Evolutionary conservation across 2,888 invertebrate genomes (phyloP).

Genomic region (Pycnomerus fuliginosus): DNA sequence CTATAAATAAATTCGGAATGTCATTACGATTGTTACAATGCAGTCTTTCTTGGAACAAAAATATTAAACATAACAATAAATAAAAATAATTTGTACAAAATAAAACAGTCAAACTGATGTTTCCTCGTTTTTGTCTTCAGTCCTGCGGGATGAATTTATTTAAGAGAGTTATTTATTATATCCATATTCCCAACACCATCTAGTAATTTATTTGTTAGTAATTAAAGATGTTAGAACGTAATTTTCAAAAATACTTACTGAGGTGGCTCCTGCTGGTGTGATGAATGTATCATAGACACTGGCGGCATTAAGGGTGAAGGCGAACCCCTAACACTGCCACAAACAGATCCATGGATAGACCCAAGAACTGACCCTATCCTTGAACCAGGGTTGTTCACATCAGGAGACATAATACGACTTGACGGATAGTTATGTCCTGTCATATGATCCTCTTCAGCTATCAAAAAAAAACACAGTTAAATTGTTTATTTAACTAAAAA

Average conservation of each 20-base stretch:
- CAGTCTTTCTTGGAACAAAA: constrained; percentile 3
- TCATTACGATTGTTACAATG: constrained; percentile 24
- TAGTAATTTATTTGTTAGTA: constrained; percentile 29
- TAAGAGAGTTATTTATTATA: constrained; percentile 43
- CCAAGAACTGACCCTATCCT: constrained; percentile 49
- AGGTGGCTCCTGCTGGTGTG: constrained; percentile 44
- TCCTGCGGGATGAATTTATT: constrained; percentile 33
- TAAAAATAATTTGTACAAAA: constrained; percentile 32
- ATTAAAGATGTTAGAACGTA: constrained; percentile 5
- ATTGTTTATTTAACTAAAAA: neutral
- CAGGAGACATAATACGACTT: constrained; percentile 51
- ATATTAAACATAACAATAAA: constrained; percentile 22
- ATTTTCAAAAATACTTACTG: constrained; percentile 42
- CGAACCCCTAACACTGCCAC: constrained; percentile 49
- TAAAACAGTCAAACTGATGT: constrained; percentile 43
- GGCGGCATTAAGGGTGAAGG: constrained; percentile 51
- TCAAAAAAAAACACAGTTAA: constrained; percentile 39
- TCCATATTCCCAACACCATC: constrained; percentile 54
- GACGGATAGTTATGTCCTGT: constrained; percentile 40
- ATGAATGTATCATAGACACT: constrained; percentile 47
- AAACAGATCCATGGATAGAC: constrained; percentile 48
- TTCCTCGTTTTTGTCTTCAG: constrained; percentile 47
- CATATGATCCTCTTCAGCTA: constrained; percentile 76
- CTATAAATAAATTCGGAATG: constrained; percentile 34
- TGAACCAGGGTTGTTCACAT: constrained; percentile 57